Conservation (phyloP, 2,797 vertebrate species). For the Pipistrellus pipistrellus region DNA sequence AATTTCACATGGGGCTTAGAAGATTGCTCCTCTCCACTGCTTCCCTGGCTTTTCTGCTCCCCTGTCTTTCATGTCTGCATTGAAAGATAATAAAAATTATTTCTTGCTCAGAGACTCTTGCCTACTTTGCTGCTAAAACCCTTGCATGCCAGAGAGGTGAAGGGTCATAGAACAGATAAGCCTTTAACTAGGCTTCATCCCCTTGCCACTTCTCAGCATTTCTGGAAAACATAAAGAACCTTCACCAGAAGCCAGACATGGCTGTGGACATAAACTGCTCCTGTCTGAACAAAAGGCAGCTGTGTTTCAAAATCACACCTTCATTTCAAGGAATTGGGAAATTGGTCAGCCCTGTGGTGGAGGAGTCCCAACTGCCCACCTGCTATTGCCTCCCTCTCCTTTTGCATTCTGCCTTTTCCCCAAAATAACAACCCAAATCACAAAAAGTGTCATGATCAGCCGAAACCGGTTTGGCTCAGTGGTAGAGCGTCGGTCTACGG, state of each 20-base stretch:
- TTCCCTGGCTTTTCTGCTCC: not conserved
- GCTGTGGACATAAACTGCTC: slow-evolving; percentile 13
- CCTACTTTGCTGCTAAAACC: slow-evolving; percentile 24
- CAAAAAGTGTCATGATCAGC: not conserved
- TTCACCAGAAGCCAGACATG: slow-evolving; percentile 34
- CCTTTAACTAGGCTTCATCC: slow-evolving; percentile 23
- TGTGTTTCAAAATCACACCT: slow-evolving; percentile 62
- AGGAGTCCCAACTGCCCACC: not conserved
- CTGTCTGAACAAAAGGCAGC: slow-evolving; percentile 47
- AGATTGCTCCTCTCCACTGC: not conserved
- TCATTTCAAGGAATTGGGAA: slow-evolving; percentile 58
- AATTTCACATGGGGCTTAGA: not conserved
- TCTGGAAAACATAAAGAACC: slow-evolving; percentile 63
- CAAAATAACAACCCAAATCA: slow-evolving; percentile 15
- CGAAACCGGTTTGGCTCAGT: too few species aligned
- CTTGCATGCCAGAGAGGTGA: not conserved
- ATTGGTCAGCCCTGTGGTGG: not conserved
- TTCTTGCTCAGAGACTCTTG: not conserved
- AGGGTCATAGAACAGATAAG: not conserved
- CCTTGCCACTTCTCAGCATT: slow-evolving; percentile 28
- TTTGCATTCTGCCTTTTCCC: not conserved
- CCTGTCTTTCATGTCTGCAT: not conserved
- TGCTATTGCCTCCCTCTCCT: not conserved
- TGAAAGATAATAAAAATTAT: slow-evolving; percentile 7
- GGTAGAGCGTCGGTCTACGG: too few species aligned